Conservation (phyloP, 2,797 vertebrate species). For the Artibeus jamaicensis region DNA sequence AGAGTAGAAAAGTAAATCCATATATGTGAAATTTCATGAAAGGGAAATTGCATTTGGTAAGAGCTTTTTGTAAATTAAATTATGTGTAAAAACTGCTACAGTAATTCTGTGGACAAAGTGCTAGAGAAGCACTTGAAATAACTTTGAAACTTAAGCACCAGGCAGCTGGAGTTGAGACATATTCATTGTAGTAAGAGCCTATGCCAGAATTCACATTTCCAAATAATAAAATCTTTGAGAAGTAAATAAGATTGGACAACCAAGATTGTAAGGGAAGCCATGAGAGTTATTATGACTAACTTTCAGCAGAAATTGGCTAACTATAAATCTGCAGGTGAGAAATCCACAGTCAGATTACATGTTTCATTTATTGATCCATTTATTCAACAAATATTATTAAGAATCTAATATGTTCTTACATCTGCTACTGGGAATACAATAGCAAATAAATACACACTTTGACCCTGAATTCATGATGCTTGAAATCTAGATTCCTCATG, state of each 20-base stretch:
- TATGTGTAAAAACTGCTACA: conserved; percentile 42
- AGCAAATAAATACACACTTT: neutral
- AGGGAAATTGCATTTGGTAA: conserved; percentile 41
- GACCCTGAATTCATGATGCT: neutral
- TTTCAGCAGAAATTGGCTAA: neutral
- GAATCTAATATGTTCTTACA: neutral
- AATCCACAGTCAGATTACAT: conserved; percentile 37
- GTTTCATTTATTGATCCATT: conserved; percentile 37
- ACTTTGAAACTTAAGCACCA: conserved; percentile 27
- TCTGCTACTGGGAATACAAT: neutral
- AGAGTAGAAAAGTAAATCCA: conserved; percentile 48
- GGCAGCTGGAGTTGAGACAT: conserved; percentile 49
- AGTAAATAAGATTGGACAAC: neutral
- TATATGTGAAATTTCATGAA: conserved; percentile 58
- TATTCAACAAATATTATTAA: conserved; percentile 43
- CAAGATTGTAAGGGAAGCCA: neutral
- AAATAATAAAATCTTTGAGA: neutral
- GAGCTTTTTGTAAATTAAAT: conserved; percentile 55
- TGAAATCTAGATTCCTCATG: neutral
- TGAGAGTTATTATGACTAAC: conserved; percentile 8
- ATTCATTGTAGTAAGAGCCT: neutral
- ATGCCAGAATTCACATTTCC: conserved; percentile 35
- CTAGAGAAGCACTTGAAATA: conserved; percentile 52
- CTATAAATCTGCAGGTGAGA: conserved; percentile 33
- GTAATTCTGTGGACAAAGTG: conserved; percentile 46